phyloP scores from a whole-genome alignment of 2,888 invertebrate genomes.

The Adelphocoris suturalis region DNA sequence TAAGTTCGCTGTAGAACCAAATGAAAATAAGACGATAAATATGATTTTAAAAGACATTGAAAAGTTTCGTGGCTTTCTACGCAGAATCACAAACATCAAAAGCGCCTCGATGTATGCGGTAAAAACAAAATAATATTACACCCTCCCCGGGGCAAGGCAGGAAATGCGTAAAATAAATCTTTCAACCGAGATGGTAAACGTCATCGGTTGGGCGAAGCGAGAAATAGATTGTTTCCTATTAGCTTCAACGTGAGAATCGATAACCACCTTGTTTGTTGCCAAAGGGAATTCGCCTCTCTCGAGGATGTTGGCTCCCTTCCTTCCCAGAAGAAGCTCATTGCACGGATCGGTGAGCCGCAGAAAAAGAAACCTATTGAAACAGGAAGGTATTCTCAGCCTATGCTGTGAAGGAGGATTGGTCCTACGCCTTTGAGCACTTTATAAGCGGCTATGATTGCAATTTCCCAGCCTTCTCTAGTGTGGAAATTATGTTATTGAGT shows the following conservation, averaged over 20 bases:
- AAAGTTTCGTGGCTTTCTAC: no score
- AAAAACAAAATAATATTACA: not conserved
- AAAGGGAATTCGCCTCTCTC: not conserved
- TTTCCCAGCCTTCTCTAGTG: no score
- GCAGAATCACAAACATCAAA: no score
- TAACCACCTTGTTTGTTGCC: conserved; percentile 48
- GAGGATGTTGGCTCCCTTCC: conserved; percentile 1
- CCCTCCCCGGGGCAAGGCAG: not conserved
- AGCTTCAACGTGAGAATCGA: conserved; percentile 46
- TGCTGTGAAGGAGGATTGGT: not conserved
- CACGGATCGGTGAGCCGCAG: conserved; percentile 3
- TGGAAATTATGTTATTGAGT: no score
- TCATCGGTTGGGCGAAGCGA: conserved; percentile 46
- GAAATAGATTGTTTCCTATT: conserved; percentile 51
- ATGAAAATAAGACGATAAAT: no score
- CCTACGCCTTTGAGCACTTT: no score
- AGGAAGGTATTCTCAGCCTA: not conserved
- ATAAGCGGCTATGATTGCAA: no score
- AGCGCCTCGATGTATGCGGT: no score
- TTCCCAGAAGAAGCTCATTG: not conserved
- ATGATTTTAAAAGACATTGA: no score
- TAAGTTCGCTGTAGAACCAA: no score
- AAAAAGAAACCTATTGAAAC: not conserved
- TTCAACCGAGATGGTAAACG: conserved; percentile 38
- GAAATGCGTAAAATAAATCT: conserved; percentile 28